phyloP scores from a whole-genome alignment of 2,113 vertebrate species.

The Cinclus cinclus region DNA sequence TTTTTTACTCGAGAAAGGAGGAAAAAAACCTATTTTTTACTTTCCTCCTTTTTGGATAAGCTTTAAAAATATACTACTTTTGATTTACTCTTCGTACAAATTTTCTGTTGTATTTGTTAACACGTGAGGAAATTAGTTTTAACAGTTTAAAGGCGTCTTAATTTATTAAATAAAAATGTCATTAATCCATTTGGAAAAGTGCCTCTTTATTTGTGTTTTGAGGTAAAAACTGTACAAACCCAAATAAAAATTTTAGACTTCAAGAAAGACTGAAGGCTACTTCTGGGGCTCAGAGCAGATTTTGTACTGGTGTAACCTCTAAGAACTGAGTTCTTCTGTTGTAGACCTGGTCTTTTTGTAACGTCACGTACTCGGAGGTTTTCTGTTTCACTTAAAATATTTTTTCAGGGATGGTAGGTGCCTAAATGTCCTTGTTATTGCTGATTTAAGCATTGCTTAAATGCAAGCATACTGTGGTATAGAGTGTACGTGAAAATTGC shows the following conservation, averaged over 20 bases:
- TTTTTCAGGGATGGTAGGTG: background rate
- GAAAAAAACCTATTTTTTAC: background rate
- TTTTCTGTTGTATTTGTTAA: background rate
- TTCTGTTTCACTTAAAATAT: background rate
- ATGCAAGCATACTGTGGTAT: background rate
- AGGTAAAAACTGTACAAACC: background rate
- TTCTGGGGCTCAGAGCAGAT: background rate
- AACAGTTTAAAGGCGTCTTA: background rate
- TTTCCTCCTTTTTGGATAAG: background rate
- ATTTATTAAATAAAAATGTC: background rate
- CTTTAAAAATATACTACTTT: background rate
- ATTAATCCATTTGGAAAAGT: background rate
- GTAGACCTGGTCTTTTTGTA: background rate
- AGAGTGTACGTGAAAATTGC: background rate
- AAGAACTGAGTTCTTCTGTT: background rate
- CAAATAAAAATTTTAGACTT: background rate
- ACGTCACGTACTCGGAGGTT: background rate
- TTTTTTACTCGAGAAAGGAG: background rate
- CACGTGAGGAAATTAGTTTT: background rate
- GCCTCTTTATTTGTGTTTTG: background rate
- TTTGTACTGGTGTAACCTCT: background rate
- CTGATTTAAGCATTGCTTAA: slow-evolving; percentile 20
- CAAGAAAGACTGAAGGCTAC: background rate
- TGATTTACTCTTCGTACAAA: background rate
- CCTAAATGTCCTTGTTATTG: background rate